Evolutionary conservation across 2,113 vertebrate species (phyloP).

Genomic region (Chaetodon trifascialis): DNA sequence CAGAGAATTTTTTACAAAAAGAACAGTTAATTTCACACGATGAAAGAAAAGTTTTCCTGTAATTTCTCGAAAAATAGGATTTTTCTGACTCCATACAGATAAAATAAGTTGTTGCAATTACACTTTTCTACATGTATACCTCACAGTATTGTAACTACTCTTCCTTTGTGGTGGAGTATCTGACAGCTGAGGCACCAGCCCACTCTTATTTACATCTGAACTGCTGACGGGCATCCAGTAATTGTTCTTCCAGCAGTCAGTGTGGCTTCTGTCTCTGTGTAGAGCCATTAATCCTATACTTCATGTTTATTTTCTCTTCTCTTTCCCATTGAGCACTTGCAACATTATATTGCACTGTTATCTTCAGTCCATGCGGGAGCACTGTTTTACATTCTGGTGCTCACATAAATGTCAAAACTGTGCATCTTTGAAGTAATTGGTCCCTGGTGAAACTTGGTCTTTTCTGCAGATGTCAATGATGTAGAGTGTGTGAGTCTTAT

Average conservation of each 20-base stretch:
- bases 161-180: slow-evolving; percentile 52
- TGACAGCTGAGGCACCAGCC: slow-evolving; percentile 58
- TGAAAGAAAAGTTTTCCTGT: neutral
- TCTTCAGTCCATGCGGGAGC: slow-evolving; percentile 1
- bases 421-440: slow-evolving; percentile 40
- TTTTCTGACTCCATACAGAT: neutral
- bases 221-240: slow-evolving; percentile 60
- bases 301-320: slow-evolving; percentile 5
- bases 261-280: slow-evolving; percentile 56
- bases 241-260: slow-evolving; percentile 68
- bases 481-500: neutral
- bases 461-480: slow-evolving; percentile 31
- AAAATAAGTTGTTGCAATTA: slow-evolving; percentile 13
- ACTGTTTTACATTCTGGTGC: slow-evolving; percentile 21
- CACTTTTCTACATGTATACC: neutral
- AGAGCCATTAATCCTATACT: slow-evolving; percentile 43
- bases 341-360: slow-evolving; percentile 19
- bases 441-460: slow-evolving; percentile 30
- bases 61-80: neutral
- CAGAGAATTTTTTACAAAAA: neutral
- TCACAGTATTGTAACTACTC: slow-evolving; percentile 21
- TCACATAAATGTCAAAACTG: slow-evolving; percentile 33
- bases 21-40: neutral
- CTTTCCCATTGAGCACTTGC: neutral
- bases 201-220: slow-evolving; percentile 70